These are phyloP conservation scores for Galerucella calmariensis DNA, from an alignment of 2,888 invertebrate genomes.

Conservation along the genomic window DNA sequence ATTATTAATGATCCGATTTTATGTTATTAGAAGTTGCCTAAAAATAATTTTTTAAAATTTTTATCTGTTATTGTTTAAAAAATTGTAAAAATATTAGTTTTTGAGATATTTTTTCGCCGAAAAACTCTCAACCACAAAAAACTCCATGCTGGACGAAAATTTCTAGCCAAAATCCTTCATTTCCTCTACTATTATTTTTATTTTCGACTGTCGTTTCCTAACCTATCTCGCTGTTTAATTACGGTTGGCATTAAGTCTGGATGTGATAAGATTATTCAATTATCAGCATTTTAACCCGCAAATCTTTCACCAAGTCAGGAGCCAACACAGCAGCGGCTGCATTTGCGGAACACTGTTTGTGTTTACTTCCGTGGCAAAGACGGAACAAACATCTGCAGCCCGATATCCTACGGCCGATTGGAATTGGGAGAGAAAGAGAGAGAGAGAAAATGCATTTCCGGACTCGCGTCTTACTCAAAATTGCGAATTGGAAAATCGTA, in stretches of 20 bases:
- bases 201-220: no score
- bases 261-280: background rate
- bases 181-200: no score
- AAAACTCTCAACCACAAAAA: no score
- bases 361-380: conserved; percentile 5
- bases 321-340: background rate
- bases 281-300: background rate
- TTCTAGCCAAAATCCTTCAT: no score
- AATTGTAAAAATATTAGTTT: no score
- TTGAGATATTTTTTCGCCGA: no score
- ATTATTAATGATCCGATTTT: no score
- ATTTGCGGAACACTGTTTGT: conserved; percentile 7
- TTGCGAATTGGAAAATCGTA: background rate
- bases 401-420: conserved; percentile 11
- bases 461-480: conserved; percentile 2
- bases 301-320: background rate
- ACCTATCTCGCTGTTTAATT: background rate
- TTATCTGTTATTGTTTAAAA: no score
- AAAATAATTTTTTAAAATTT: no score
- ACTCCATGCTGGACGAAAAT: no score
- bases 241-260: background rate
- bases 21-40: no score
- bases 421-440: background rate
- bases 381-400: conserved; percentile 20
- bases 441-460: conserved; percentile 12